phyloP scores from a whole-genome alignment of 2,888 invertebrate genomes.

The Leptopilina drosophilae region DNA sequence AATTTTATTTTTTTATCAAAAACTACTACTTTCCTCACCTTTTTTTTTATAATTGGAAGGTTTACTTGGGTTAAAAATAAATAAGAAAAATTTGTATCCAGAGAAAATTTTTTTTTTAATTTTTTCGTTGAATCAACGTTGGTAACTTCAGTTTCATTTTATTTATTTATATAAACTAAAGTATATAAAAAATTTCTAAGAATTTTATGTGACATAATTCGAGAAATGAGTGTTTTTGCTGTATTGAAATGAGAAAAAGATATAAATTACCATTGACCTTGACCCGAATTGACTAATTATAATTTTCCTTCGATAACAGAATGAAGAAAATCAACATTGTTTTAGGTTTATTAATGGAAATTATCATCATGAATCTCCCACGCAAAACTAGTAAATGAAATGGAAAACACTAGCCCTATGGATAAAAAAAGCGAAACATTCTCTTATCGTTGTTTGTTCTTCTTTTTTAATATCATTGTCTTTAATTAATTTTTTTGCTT shows the following conservation, averaged over 20 bases:
- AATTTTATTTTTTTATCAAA: no score
- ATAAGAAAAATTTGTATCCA: no score
- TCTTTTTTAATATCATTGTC: no score
- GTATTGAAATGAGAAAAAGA: not conserved
- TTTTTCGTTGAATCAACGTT: no score
- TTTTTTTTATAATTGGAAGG: no score
- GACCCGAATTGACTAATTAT: conserved; percentile 22
- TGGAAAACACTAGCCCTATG: not conserved
- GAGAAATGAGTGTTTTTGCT: not conserved
- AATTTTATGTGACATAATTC: not conserved
- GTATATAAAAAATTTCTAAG: no score
- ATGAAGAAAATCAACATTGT: conserved; percentile 21
- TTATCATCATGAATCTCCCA: conserved; percentile 20
- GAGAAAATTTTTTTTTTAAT: no score
- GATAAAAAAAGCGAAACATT: not conserved
- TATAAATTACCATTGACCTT: conserved; percentile 13
- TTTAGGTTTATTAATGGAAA: conserved; percentile 11
- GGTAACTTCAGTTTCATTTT: no score
- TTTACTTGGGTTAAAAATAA: no score
- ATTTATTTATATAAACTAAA: no score
- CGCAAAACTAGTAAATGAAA: conserved; percentile 5
- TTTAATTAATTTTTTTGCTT: not conserved
- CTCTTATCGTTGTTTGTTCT: not conserved
- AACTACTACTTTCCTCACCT: no score
- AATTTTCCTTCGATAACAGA: conserved; percentile 19